Evolutionary conservation across 2,113 vertebrate species (phyloP).

Genomic region (Strigops habroptila): DNA sequence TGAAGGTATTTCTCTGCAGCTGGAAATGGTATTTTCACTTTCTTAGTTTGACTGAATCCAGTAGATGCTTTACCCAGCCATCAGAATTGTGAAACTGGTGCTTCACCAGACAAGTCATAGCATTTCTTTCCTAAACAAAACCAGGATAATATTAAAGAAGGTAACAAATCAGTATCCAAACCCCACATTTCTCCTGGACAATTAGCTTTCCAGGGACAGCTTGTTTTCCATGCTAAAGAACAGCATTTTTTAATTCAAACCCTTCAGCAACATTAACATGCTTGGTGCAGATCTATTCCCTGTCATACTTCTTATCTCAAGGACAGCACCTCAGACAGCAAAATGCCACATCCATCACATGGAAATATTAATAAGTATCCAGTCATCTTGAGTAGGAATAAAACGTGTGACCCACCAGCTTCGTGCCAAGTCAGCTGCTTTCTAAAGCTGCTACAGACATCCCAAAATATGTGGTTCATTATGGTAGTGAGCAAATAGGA

Average conservation of each 20-base stretch:
- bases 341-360: not conserved
- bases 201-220: not conserved
- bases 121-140: not conserved
- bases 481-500: fast-evolving
- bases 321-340: constrained; percentile 32
- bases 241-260: not conserved
- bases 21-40: not conserved
- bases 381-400: not conserved
- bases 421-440: not conserved
- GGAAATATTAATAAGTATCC: constrained; percentile 7
- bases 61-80: not conserved
- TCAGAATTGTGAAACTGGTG: not conserved
- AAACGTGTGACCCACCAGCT: not conserved
- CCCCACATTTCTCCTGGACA: not conserved
- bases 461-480: fast-evolving
- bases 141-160: not conserved
- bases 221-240: not conserved
- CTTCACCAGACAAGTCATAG: not conserved
- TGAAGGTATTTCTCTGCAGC: not conserved
- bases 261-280: constrained; percentile 3
- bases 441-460: not conserved
- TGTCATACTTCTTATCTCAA: constrained; percentile 25
- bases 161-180: not conserved
- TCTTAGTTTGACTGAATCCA: not conserved
- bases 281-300: not conserved